Evolutionary conservation across 2,888 invertebrate species (phyloP).

Genomic region (Tenthredo distinguenda): DNA sequence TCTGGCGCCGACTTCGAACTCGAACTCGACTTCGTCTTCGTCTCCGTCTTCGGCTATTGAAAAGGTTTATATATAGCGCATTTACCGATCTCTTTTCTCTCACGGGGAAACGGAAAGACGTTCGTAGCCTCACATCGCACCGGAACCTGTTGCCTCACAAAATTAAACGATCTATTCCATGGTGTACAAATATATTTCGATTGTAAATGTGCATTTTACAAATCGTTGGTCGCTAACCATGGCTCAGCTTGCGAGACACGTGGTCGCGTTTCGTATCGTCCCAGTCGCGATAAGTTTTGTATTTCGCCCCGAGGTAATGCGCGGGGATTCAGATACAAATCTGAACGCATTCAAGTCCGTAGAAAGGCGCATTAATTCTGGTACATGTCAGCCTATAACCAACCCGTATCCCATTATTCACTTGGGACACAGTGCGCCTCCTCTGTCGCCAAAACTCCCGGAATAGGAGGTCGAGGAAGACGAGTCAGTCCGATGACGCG

Average conservation of each 20-base stretch:
- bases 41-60: constrained; percentile 49
- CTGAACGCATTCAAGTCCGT: constrained; percentile 34
- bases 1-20: constrained; percentile 44
- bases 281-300: constrained; percentile 29
- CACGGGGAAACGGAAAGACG: neutral
- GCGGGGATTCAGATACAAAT: constrained; percentile 39
- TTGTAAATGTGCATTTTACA: neutral
- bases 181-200: constrained; percentile 18
- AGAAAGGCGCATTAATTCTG: constrained; percentile 45
- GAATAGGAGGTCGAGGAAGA: constrained; percentile 23
- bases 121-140: neutral
- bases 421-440: constrained; percentile 12
- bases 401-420: constrained; percentile 43
- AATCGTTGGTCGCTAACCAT: constrained; percentile 34
- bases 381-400: constrained; percentile 36
- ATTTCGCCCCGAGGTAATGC: constrained; percentile 33
- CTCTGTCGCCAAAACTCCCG: constrained; percentile 40
- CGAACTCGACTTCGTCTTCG: constrained; percentile 48
- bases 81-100: constrained; percentile 6
- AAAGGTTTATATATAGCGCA: constrained; percentile 31
- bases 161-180: neutral
- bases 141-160: neutral
- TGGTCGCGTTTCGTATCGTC: constrained; percentile 20
- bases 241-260: constrained; percentile 4
- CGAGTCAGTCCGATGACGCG: constrained; percentile 41